These are phyloP conservation scores for Lampris megalopsis DNA, from an alignment of 2,113 vertebrate species.

Conservation along the genomic window DNA sequence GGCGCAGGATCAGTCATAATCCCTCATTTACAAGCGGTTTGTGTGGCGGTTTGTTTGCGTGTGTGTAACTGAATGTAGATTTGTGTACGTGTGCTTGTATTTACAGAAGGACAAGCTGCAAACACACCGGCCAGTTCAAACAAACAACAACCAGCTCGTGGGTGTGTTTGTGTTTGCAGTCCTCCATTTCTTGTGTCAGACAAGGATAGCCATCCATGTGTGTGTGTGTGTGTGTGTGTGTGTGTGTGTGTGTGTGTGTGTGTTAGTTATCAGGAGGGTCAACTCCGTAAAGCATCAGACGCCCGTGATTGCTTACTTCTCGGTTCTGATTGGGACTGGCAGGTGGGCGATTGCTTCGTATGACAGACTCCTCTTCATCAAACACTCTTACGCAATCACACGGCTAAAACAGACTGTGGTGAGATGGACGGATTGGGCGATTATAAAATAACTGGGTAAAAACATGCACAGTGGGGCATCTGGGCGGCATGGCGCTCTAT, in stretches of 20 bases:
- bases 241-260: slow-evolving; percentile 7
- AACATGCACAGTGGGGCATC: background rate
- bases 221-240: slow-evolving; percentile 10
- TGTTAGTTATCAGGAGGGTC: slow-evolving; percentile 5
- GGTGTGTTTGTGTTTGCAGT: background rate
- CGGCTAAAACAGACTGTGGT: background rate
- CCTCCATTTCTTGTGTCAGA: no score
- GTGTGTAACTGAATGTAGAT: slow-evolving; percentile 17
- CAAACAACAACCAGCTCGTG: slow-evolving; percentile 14
- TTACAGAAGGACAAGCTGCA: background rate
- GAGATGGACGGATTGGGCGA: no score
- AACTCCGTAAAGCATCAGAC: slow-evolving; percentile 35
- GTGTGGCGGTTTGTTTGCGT: slow-evolving; percentile 16
- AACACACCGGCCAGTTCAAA: slow-evolving; percentile 5
- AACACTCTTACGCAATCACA: background rate
- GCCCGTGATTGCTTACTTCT: slow-evolving; percentile 6
- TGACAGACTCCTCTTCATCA: slow-evolving; percentile 9
- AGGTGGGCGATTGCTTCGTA: slow-evolving; percentile 19
- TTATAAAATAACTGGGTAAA: no score
- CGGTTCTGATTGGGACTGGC: slow-evolving; percentile 44
- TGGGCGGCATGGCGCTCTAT: no score
- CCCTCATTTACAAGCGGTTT: slow-evolving; percentile 52
- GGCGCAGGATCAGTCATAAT: slow-evolving; percentile 41
- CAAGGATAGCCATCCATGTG: background rate
- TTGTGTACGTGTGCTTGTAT: slow-evolving; percentile 1